Conservation (phyloP, 2,113 vertebrate genomes). For the Malurus elegans region DNA sequence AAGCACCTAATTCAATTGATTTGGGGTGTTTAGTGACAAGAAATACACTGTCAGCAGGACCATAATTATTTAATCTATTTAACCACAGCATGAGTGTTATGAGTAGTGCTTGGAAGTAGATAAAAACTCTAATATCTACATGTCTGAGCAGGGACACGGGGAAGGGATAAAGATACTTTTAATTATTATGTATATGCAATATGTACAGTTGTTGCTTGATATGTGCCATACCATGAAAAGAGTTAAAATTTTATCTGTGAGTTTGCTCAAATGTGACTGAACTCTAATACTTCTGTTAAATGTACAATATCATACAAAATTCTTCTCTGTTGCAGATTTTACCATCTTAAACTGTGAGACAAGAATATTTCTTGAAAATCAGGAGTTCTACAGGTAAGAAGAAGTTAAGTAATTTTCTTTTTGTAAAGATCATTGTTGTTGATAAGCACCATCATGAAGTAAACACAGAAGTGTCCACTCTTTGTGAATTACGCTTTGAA, state of each 20-base stretch:
- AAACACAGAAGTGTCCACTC: background rate
- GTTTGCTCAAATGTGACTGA: background rate
- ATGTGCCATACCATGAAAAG: background rate
- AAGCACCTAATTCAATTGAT: background rate
- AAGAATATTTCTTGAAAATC: background rate
- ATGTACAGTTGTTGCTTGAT: background rate
- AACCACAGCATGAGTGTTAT: background rate
- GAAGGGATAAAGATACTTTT: background rate
- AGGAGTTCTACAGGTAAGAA: background rate
- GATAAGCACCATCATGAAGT: background rate
- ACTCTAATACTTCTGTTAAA: background rate
- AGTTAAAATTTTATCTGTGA: background rate
- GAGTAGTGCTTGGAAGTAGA: background rate
- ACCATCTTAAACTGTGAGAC: background rate
- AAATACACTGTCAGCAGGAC: background rate
- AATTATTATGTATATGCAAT: background rate
- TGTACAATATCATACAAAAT: background rate
- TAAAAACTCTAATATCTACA: background rate
- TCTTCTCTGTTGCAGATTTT: constrained; percentile 37
- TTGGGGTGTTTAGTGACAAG: background rate
- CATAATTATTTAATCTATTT: background rate
- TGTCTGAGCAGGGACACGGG: background rate
- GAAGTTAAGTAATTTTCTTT: background rate
- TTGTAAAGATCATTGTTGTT: background rate
- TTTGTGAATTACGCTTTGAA: background rate